Conservation (phyloP, 2,888 invertebrate genomes). For the Drosophila rubida region DNA sequence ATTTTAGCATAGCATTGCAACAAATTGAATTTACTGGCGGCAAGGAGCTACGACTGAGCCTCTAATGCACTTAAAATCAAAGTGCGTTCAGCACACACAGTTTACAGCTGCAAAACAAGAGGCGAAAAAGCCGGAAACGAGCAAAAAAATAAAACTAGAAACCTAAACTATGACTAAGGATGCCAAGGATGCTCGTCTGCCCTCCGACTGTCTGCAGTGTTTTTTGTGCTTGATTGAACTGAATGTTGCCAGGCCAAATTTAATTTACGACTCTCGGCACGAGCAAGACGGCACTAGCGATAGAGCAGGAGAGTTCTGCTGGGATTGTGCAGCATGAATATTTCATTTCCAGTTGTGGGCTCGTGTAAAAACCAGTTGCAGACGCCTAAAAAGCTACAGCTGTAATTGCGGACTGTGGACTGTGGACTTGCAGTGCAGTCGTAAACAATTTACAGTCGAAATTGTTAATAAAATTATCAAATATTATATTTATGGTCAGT, state of each 20-base stretch:
- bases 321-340: slow-evolving; percentile 58
- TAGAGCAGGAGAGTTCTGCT: neutral
- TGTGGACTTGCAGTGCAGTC: slow-evolving; percentile 50
- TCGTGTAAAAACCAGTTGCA: slow-evolving; percentile 58
- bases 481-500: slow-evolving; percentile 79
- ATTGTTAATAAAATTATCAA: slow-evolving; percentile 82
- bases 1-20: slow-evolving; percentile 79
- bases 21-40: slow-evolving; percentile 77
- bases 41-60: slow-evolving; percentile 62
- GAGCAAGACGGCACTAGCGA: slow-evolving; percentile 1
- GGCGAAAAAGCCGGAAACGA: slow-evolving; percentile 19
- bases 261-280: slow-evolving; percentile 71
- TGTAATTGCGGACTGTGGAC: neutral
- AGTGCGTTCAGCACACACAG: slow-evolving; percentile 75
- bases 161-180: slow-evolving; percentile 46
- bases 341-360: slow-evolving; percentile 65
- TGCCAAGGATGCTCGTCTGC: slow-evolving; percentile 26
- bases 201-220: slow-evolving; percentile 51
- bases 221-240: slow-evolving; percentile 81
- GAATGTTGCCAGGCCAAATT: slow-evolving; percentile 78
- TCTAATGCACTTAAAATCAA: slow-evolving; percentile 84
- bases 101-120: slow-evolving; percentile 41
- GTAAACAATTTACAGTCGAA: slow-evolving; percentile 78
- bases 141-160: slow-evolving; percentile 37
- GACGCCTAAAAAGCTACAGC: slow-evolving; percentile 66